These are phyloP conservation scores for Heterodera schachtii DNA, from an alignment of 1,140 invertebrate genomes.

Conservation along the genomic window DNA sequence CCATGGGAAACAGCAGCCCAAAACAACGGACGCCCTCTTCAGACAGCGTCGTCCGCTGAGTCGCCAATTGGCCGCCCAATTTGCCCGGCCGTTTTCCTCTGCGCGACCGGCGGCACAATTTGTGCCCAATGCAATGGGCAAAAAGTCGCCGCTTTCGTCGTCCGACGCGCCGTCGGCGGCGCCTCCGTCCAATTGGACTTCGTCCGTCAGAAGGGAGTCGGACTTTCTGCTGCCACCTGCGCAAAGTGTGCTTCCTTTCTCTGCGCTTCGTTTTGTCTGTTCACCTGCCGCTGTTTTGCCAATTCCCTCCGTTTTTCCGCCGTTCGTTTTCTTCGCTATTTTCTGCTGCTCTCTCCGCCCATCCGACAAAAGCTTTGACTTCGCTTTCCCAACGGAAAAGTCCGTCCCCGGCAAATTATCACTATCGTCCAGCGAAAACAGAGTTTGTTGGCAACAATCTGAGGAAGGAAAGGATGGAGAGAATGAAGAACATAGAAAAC, in stretches of 20 bases:
- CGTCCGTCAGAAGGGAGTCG: slow-evolving; percentile 16
- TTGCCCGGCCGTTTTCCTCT: background rate
- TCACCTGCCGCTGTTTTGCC: background rate
- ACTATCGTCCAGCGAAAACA: background rate
- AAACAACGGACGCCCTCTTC: background rate
- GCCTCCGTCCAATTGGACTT: slow-evolving; percentile 15
- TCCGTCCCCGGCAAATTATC: no score
- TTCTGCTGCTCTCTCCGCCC: background rate
- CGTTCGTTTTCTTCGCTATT: background rate
- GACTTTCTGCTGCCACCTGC: background rate
- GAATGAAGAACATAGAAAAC: background rate
- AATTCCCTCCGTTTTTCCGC: background rate
- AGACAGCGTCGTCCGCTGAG: background rate
- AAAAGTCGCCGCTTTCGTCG: slow-evolving; percentile 13
- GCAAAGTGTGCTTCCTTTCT: background rate
- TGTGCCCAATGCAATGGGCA: background rate
- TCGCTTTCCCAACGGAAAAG: background rate
- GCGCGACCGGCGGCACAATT: background rate
- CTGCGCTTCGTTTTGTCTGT: background rate
- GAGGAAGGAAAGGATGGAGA: background rate
- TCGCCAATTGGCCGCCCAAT: background rate
- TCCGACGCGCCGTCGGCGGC: background rate
- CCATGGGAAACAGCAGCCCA: slow-evolving; percentile 11
- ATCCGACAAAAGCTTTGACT: slow-evolving; percentile 12
- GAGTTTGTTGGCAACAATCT: background rate